Evolutionary conservation across 2,113 vertebrate species (phyloP), one percentile per base, ranked within the genome.

Genomic region (Istiophorus platypterus): DNA sequence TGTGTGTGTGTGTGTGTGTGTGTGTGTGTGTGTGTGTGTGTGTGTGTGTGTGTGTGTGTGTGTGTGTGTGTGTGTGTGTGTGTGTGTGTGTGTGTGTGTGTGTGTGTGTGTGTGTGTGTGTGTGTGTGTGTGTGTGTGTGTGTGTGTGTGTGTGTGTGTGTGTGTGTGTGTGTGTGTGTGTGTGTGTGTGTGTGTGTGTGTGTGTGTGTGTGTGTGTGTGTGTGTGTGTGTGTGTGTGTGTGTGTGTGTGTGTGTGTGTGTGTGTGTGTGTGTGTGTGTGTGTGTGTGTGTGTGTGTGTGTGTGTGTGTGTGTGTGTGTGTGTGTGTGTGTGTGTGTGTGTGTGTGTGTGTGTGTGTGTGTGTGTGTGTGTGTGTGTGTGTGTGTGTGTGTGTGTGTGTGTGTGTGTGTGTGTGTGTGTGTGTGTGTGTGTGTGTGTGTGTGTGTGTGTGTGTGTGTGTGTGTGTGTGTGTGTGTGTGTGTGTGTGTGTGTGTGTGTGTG

Each of bases 101-200:
- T 64, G 63, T 7, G 34, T 64, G 54, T 73, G 47, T 66, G 41
- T 20, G 31, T 24, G 2, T 78, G 57, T 66, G 26, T 69, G 74
- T 75, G 72, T 45, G 77, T 11, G 29, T 64, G 63, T 7, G 34
- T 64, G 54, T 73, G 47, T 66, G 41, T 20, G 31, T 24, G 2
- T 78, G 57, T 66, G 26, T 69, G 74, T 75, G 72, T 45, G 77
- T 11, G 29, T 64, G 63, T 7, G 34, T 64, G 54, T 73, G 47
- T 66, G 41, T 20, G 31, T 24, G 2, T 78, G 57, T 66, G 26
- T 69, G 74, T 75, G 72, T 45, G 77, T 11, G 29, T 64, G 63
- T 7, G 34, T 64, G 54, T 73, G 47, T 66, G 41, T 20, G 31
- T 24, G 2, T 78, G 57, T 66, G 26, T 69, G 74, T 75, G 72